Evolutionary conservation across 2,888 invertebrate genomes (phyloP).

Genomic region (Pandemis corylana): DNA sequence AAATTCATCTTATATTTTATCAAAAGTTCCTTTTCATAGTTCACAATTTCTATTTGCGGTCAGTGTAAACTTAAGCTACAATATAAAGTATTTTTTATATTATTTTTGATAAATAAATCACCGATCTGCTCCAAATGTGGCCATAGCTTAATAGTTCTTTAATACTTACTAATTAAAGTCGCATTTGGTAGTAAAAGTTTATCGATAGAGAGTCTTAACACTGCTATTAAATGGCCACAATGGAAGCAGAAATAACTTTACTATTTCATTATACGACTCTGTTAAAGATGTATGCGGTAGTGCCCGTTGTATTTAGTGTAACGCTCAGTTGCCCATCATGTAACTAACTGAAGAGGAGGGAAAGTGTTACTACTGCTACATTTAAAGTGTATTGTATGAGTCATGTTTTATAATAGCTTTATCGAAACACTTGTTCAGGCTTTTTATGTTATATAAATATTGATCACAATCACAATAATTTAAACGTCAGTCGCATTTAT

Average conservation of each 20-base stretch:
- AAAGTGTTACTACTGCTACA: constrained; percentile 70
- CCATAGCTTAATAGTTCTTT: constrained; percentile 8
- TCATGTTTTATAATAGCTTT: constrained; percentile 38
- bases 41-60: too few species aligned
- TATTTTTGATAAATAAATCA: too few species aligned
- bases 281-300: constrained; percentile 47
- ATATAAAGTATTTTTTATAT: too few species aligned
- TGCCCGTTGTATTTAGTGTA: constrained; percentile 56
- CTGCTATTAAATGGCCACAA: constrained; percentile 16
- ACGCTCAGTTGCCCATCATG: constrained; percentile 70
- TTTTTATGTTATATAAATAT: constrained; percentile 40
- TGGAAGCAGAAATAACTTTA: constrained; percentile 36
- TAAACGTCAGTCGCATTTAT: constrained; percentile 27
- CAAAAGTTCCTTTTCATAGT: too few species aligned
- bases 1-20: too few species aligned
- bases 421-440: constrained; percentile 29
- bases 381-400: constrained; percentile 42
- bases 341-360: constrained; percentile 61
- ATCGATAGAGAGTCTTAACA: neutral
- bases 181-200: constrained; percentile 14
- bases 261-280: constrained; percentile 29
- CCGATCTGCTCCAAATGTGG: constrained; percentile 4
- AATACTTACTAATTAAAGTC: neutral
- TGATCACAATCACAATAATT: constrained; percentile 31
- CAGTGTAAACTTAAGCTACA: too few species aligned